Base-by-base conservation (phyloP, 1,140 invertebrate species). In the Zaprionus gabonicus region DNA sequence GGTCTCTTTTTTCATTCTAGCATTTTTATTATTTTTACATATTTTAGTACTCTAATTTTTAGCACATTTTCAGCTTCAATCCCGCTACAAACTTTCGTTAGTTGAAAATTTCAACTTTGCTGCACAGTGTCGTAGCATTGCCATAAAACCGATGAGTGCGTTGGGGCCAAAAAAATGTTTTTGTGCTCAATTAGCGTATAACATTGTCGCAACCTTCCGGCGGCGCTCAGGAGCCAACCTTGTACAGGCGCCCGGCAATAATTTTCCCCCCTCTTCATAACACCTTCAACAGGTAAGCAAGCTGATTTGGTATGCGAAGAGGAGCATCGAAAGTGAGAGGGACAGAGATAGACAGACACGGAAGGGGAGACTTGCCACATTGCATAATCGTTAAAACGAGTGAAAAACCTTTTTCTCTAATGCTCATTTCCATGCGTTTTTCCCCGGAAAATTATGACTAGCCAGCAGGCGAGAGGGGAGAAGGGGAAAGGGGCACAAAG, bases 141-240 rank as follows among this genome's bases (percentile, higher is more conserved):
- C 65, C 69, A 79, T 86, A 80, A 80, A 77, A 80, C 53, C 59
- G 31, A 27, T 67, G 44, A 65, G 60, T 58, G 62, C 36, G 70
- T 25, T 71, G 38, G 34, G 58, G 57, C 41, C 41, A 46, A 38
- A 74, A 81, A 81, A 73, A 82, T 82, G 76, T 82, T 82, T 86
- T 82, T 80, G 80, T 82, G 83, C 84, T 75, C 84, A 83, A 87
- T 87, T 87, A 87, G 83, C 78, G 77, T 80, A 78, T 78, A 83
- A 87, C 74, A 87, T 87, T 87, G 80, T 87, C 83, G 72, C 79
- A 87, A 78, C 78, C 81, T 81, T 80, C 71, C 68, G 68, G 49
- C 80, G 44, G 80, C 56, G 20, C 20, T 0, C 17, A 13, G 46
- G 46, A 25, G 1, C 6, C 44, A 46, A 44, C 36, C 36, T 38